phyloP scores from a whole-genome alignment of 2,888 invertebrate genomes.

The Oscheius sp. region DNA sequence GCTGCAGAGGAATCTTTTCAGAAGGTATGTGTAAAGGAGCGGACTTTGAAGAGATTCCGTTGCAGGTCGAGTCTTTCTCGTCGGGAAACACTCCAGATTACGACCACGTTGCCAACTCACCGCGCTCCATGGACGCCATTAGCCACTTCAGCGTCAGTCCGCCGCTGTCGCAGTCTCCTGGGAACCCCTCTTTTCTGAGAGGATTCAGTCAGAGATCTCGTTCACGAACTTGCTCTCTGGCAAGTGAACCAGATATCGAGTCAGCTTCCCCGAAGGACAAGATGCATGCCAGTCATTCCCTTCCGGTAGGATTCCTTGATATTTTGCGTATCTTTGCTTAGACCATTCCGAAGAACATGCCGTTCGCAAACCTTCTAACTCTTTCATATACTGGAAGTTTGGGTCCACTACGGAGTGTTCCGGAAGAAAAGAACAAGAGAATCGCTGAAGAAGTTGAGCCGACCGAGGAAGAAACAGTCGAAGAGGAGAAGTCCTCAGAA shows the following conservation, averaged over 20 bases:
- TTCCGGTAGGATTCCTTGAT: slow-evolving; percentile 15
- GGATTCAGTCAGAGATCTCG: slow-evolving; percentile 11
- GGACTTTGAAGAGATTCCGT: neutral
- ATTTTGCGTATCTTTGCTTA: slow-evolving; percentile 1
- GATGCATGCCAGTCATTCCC: slow-evolving; percentile 16
- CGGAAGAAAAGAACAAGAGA: slow-evolving; percentile 12
- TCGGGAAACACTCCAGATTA: slow-evolving; percentile 39
- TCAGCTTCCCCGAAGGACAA: slow-evolving; percentile 14
- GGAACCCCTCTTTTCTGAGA: neutral
- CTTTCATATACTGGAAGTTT: slow-evolving; percentile 43
- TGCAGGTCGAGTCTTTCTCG: slow-evolving; percentile 28
- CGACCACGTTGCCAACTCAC: slow-evolving; percentile 30
- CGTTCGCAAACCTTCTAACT: slow-evolving; percentile 41
- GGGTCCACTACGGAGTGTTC: slow-evolving; percentile 12
- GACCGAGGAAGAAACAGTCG: slow-evolving; percentile 7
- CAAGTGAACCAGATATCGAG: slow-evolving; percentile 32
- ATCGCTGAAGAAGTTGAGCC: neutral
- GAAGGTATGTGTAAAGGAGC: slow-evolving; percentile 3
- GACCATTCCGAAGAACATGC: slow-evolving; percentile 41
- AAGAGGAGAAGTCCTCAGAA: neutral
- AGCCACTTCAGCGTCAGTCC: slow-evolving; percentile 40
- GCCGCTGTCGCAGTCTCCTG: slow-evolving; percentile 6
- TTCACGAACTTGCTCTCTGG: slow-evolving; percentile 32
- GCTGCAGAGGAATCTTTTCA: slow-evolving; percentile 40
- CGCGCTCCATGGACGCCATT: slow-evolving; percentile 34